A percentile compares a stretch with the other conserved stretches of the same genome.
Conservation (phyloP, 64 coral and sea anemone species). For the Stichodactyla mertensii region DNA sequence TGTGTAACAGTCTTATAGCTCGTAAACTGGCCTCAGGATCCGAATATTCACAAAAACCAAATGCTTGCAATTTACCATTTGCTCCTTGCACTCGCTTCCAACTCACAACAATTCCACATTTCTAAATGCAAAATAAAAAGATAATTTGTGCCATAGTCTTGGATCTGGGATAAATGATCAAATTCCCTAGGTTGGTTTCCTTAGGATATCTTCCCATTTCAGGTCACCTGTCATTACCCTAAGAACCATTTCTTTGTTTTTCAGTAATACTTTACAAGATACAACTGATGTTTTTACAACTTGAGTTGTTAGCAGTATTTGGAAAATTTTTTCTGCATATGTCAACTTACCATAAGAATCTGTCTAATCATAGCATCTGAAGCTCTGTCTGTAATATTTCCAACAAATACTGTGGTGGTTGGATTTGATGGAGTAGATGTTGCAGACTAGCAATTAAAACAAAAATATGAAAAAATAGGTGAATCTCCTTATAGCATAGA, state of each 20-base stretch:
- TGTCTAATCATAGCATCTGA: conserved; percentile 98
- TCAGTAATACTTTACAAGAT: too few relatives aligned
- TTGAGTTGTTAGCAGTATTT: too few relatives aligned
- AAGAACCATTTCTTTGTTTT: too few relatives aligned
- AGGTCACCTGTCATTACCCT: too few relatives aligned
- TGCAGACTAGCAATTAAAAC: background rate
- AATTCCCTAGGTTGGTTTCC: too few relatives aligned
- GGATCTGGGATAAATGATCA: too few relatives aligned
- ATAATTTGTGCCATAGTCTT: background rate
- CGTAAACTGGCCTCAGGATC: conserved; percentile 93
- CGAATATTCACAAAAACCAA: conserved; percentile 98
- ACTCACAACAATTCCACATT: conserved; percentile 96
- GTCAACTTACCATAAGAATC: conserved; percentile 85
- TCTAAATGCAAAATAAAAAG: conserved; percentile 31
- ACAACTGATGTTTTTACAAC: too few relatives aligned
- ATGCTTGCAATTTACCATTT: conserved; percentile 97
- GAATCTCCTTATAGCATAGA: too few relatives aligned
- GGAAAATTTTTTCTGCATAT: too few relatives aligned
- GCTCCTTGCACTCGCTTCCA: conserved; percentile 97
- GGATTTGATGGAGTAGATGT: conserved; percentile 22
- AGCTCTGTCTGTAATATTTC: conserved; percentile 98
- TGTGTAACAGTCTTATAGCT: conserved; percentile 92
- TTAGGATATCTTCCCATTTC: too few relatives aligned
- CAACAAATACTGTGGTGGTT: conserved; percentile 99
- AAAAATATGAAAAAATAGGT: background rate